Evolutionary conservation across 2,797 vertebrate species (phyloP).

Genomic region (Zenarchopterus dispar): DNA sequence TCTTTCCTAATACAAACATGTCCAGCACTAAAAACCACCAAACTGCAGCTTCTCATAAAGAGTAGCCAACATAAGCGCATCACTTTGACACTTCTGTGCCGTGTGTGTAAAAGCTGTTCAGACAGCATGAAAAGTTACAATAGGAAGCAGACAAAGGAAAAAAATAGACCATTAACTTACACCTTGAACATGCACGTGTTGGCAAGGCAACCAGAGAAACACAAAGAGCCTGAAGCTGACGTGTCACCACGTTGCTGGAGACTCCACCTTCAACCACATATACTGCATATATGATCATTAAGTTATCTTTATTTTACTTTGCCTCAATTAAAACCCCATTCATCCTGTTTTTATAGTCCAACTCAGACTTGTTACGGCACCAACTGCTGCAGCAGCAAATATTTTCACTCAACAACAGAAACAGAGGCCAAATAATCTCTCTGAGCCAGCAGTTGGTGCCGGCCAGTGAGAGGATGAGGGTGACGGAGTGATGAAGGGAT

Average conservation of each 20-base stretch:
- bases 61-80: too few relatives aligned
- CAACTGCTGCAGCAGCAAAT: not conserved
- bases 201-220: conserved; percentile 28
- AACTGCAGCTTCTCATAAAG: too few relatives aligned
- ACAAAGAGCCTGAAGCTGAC: conserved; percentile 7
- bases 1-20: too few relatives aligned
- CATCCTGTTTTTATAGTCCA: too few relatives aligned
- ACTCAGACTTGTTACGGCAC: too few relatives aligned
- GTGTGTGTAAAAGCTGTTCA: not conserved
- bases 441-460: conserved; percentile 5
- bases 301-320: too few relatives aligned
- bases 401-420: not conserved
- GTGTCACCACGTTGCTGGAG: not conserved
- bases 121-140: not conserved
- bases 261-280: too few relatives aligned
- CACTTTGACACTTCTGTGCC: too few relatives aligned
- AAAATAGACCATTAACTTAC: conserved; percentile 5
- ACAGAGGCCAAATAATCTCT: not conserved
- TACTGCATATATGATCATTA: too few relatives aligned
- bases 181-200: conserved; percentile 15
- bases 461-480: conserved; percentile 1
- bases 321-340: too few relatives aligned
- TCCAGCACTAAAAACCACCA: too few relatives aligned
- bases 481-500: conserved; percentile 11
- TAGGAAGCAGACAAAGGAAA: conserved; percentile 2